Evolutionary conservation across 2,888 invertebrate genomes (phyloP), one percentile per base, ranked within the genome.

Genomic region (Caradrina clavipalpis): DNA sequence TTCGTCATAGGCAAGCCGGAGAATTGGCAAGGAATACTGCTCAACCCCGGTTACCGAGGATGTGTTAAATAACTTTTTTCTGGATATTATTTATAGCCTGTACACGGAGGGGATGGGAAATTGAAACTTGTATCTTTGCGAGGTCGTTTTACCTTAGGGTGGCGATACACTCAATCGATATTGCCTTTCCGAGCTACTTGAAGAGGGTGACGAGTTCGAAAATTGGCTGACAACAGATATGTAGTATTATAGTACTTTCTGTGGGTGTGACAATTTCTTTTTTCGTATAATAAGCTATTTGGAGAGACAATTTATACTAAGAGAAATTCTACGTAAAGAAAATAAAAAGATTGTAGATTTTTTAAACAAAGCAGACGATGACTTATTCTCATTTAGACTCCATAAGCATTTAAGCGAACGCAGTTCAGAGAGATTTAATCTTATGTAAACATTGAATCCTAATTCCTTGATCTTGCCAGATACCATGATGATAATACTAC

Each of bases 1-100:
- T 92, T 84, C 83, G 85, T 91, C 90, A 89, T 86, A 76, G 78
- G 54, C 71, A 77, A 78, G 64, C 77, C 75, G 67, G 78, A 78
- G 85, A 86, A 85, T 88, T 86, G 89, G 87, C 86, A 86, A 83
- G 80, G 81, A 73, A 73, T 71, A 73, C 76, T 68, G 73, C 64
- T 79, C 73, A 76, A 76, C 72, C 79, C 74, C 63, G 45, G 59
- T 80, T 76, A 80, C 83, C 77, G 83, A 80, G 79, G 73, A 81
- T 82, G 86, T 84, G 84, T 83, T 84, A 84, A 87, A 81, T 81
- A 82, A 83, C 72, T 59, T 80, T 83, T 84, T 82, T 78, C 53
- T 66, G 57, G 19, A 39, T 66, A 66, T 77, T 78, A 70, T 76
- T 82, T 84, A 78, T 73, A 22, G 26, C 17, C 10, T 19, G 49